These are phyloP conservation scores for Epistrophe eligans DNA, from an alignment of 2,888 invertebrate genomes.

Conservation along the genomic window DNA sequence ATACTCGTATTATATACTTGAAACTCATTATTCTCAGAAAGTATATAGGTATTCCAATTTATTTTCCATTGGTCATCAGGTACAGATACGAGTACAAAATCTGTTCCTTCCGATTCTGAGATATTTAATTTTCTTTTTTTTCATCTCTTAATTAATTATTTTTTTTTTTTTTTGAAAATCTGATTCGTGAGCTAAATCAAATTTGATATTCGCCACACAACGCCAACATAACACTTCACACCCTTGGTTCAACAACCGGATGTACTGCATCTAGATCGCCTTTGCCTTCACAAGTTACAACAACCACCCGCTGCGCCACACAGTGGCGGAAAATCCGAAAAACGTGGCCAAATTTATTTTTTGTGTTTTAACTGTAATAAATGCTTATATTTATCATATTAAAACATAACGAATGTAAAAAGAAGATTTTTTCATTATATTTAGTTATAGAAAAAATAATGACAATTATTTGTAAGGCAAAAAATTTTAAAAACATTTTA, in stretches of 20 bases:
- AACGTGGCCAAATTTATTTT: no score
- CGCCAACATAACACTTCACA: constrained; percentile 42
- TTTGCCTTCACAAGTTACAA: not conserved
- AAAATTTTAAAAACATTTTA: no score
- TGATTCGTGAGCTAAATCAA: constrained; percentile 52
- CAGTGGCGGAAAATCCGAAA: no score
- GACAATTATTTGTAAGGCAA: no score
- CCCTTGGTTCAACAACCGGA: constrained; percentile 74
- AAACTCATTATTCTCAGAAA: constrained; percentile 47
- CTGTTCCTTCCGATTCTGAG: not conserved
- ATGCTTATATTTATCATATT: no score
- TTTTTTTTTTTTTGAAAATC: constrained; percentile 1
- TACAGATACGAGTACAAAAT: not conserved
- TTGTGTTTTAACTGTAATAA: no score
- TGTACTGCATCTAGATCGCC: constrained; percentile 53
- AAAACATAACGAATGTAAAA: no score
- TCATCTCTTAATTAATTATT: not conserved
- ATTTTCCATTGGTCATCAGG: not conserved
- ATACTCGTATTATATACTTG: no score
- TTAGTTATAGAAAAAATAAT: no score
- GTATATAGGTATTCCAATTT: constrained; percentile 10
- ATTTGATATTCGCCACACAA: constrained; percentile 57
- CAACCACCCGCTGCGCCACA: constrained; percentile 1
- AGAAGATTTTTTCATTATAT: no score
- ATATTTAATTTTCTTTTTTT: not conserved